Conservation (phyloP, 2,888 invertebrate genomes). For the Koerneria pararmatus region DNA sequence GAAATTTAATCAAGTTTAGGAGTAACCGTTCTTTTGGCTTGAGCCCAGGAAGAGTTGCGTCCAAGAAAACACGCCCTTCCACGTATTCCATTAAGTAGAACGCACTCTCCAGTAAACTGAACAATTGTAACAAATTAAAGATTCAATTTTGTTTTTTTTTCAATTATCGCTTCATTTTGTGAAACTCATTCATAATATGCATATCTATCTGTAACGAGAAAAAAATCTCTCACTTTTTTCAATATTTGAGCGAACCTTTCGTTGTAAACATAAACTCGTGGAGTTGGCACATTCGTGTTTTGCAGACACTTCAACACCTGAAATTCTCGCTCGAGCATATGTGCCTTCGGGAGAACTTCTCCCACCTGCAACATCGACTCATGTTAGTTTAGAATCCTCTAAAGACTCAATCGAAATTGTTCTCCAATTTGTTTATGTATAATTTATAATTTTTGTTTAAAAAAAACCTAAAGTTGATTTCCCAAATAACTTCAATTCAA, state of each 20-base stretch:
- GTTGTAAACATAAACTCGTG: constrained; percentile 58
- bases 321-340: constrained; percentile 63
- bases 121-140: constrained; percentile 21
- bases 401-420: too few species aligned
- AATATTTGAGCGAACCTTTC: constrained; percentile 31
- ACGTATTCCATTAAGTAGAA: constrained; percentile 64
- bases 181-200: background rate
- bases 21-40: constrained; percentile 49
- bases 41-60: constrained; percentile 57
- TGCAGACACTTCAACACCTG: constrained; percentile 61
- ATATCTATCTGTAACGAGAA: background rate
- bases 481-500: too few species aligned
- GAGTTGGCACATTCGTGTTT: constrained; percentile 60
- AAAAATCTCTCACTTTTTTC: constrained; percentile 44
- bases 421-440: too few species aligned
- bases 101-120: constrained; percentile 62
- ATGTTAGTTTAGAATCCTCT: constrained; percentile 8
- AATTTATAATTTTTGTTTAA: too few species aligned
- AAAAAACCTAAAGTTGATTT: too few species aligned
- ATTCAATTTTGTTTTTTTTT: background rate
- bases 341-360: constrained; percentile 62
- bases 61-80: constrained; percentile 60
- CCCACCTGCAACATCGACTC: constrained; percentile 59
- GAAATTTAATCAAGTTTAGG: background rate
- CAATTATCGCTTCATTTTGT: background rate